These are phyloP conservation scores for Schlechtendalia chinensis DNA, from an alignment of 1,140 invertebrate species.

Conservation along the genomic window DNA sequence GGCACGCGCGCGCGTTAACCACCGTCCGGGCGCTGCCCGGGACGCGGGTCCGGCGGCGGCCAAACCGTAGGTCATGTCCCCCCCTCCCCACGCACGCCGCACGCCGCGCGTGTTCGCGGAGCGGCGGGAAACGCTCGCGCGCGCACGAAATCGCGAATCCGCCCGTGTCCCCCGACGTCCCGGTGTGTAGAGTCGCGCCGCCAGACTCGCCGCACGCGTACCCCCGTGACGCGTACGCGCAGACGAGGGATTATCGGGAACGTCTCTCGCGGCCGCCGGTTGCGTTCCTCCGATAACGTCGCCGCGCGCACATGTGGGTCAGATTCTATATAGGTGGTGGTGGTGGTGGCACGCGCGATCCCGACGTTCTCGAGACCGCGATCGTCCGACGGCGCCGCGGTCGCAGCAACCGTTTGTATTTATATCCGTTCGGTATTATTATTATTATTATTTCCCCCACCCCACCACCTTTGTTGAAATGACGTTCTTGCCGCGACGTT, in stretches of 20 bases:
- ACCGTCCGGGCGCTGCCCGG: background rate
- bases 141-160: too few species aligned
- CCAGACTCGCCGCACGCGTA: too few species aligned
- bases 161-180: too few species aligned
- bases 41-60: background rate
- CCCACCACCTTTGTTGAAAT: too few species aligned
- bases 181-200: too few species aligned
- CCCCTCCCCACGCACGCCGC: background rate
- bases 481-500: too few species aligned
- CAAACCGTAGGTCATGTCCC: slow-evolving; percentile 40
- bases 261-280: background rate
- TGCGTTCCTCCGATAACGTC: background rate
- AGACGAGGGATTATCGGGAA: too few species aligned
- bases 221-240: too few species aligned
- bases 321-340: background rate
- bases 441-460: too few species aligned
- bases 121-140: background rate
- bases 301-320: slow-evolving; percentile 10
- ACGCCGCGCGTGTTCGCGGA: background rate
- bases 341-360: background rate
- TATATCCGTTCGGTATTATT: background rate
- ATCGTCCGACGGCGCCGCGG: background rate
- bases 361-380: background rate
- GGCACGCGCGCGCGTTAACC: too few species aligned
- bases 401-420: too few species aligned